Evolutionary conservation across 92 coral and sea anemone genomes (phyloP), one percentile per base, ranked within the genome.

Genomic region (Palythoa grandis): DNA sequence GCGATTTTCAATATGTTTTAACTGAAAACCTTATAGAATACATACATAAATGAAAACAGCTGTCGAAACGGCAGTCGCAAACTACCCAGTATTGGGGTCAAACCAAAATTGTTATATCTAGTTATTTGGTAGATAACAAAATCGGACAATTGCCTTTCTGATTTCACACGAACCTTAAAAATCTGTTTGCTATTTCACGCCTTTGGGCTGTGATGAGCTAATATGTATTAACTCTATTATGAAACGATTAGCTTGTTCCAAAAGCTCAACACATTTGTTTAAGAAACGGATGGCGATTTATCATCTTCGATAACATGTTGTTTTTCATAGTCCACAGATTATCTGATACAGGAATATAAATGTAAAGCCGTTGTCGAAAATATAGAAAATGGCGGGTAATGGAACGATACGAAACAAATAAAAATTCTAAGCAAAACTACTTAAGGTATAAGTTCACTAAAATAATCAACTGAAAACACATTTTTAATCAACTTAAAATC

Each of bases 151-250:
- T 43, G 38, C 43, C 74, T 80, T 67, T 23, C 11, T 50, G 40
- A 13, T 80, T 80, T 76, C 24, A 54, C 68, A 79, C 73, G 52
- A 43, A 66, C 35, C 35, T 14, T 12, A 24, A 19, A 67, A 65
- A 66, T 6, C 61, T 67, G 85, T 52, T 80, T 76, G 74, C 74
- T 63, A 19, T 80, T 80, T 80, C 74, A 80, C 85, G 58, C 61
- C 85, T 80, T 66, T 22, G 52, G 73, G 39, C 74, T 47, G 15
- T 65, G 25, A 65, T 80, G 25, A 57, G 58, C 7, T 39, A 16
- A 20, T 77, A 20, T 3, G 35, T 9, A n/a, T 63, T 66, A 66
- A 7, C 74, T 50, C 75, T 15, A 65, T 80, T 80, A 80, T 15
- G 54, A 80, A 80, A 23, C 85, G 72, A 80, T 80, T 66, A 80